Evolutionary conservation across 2,797 vertebrate genomes (phyloP).

Genomic region (Pogoniulus pusillus): DNA sequence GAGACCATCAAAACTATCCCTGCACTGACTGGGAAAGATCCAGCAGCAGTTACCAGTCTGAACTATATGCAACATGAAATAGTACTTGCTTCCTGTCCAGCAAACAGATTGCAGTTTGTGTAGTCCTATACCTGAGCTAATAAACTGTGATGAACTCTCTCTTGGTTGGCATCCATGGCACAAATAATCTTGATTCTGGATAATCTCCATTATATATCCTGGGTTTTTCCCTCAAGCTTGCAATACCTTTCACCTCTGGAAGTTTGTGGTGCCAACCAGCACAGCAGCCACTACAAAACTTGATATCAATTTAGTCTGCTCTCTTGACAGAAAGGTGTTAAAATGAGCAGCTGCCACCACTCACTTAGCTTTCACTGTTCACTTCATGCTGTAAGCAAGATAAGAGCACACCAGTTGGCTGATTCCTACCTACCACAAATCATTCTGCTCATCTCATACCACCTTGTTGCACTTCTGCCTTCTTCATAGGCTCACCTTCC

Average conservation of each 20-base stretch:
- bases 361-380: background rate
- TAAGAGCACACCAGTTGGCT: background rate
- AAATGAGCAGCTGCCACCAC: background rate
- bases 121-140: slow-evolving; percentile 11
- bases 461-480: background rate
- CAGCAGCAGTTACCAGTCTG: background rate
- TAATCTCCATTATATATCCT: background rate
- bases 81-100: background rate
- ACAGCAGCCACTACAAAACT: background rate
- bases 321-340: background rate
- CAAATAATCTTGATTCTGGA: background rate
- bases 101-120: slow-evolving; percentile 39
- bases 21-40: background rate
- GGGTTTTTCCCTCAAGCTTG: background rate
- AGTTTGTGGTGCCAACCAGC: background rate
- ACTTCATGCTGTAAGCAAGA: background rate
- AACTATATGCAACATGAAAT: background rate
- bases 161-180: background rate
- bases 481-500: background rate
- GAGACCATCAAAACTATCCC: background rate
- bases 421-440: accelerated
- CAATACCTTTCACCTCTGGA: background rate
- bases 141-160: slow-evolving; percentile 29
- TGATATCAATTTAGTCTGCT: background rate
- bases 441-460: background rate